Evolutionary conservation across 2,888 invertebrate genomes (phyloP), one percentile per base, ranked within the genome.

Genomic region (Hydriomena furcata): DNA sequence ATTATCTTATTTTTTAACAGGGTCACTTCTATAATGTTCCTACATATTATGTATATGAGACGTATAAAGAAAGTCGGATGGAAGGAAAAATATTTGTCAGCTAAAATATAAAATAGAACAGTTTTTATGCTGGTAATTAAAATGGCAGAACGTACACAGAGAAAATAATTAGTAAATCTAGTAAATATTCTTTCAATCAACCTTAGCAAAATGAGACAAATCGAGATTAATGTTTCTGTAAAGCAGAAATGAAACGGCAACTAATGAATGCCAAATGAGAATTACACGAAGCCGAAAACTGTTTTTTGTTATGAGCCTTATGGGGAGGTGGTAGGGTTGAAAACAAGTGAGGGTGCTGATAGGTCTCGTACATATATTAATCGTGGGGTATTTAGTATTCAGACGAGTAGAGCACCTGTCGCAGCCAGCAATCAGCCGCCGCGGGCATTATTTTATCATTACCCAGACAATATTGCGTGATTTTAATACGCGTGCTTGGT

Each of bases 371-470:
- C 56, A 46, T 59, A 56, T 50, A 71, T 68, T 64, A 65, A 61
- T 63, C 47, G 59, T 35, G 44, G 61, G 58, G 65, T 71, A 76
- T 71, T 80, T 77, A 71, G 71, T 76, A 81, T 81, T 80, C 79
- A 71, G 68, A 61, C 61, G 65, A 72, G 65, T 71, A 65, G 69
- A 66, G 66, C 80, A 79, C 76, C 79, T 79, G 80, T 73, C 73
- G 68, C 66, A 61, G 59, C 49, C 67, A 68, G 76, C 78, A 80
- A 81, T 80, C 78, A 79, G 72, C 70, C 74, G 59, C 65, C 62
- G 65, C 70, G 73, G 70, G 70, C 74, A 79, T 81, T 77, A 81
- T 75, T 79, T 78, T 71, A 70, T 71, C 73, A 77, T 81, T 80
- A 79, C 70, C 65, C 63, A 78, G 75, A 78, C 80, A 77, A 73